These are phyloP conservation scores for Falco cherrug DNA, from an alignment of 2,797 vertebrate species.

Conservation along the genomic window DNA sequence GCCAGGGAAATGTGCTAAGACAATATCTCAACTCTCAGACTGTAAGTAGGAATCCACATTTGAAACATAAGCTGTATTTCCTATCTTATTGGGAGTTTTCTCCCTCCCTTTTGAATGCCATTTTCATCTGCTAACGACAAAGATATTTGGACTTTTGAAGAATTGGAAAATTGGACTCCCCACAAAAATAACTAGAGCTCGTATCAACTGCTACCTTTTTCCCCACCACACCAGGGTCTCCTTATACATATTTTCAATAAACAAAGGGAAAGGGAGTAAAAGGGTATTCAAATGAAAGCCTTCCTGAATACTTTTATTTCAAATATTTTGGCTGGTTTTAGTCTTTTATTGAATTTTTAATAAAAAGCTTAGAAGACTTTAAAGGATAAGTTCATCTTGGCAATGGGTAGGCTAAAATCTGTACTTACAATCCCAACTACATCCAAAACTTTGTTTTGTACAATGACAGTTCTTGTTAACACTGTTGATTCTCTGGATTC, in stretches of 20 bases:
- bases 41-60: not conserved
- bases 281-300: constrained; percentile 35
- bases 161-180: not conserved
- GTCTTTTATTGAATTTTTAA: constrained; percentile 40
- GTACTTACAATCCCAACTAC: not conserved
- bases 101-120: not conserved
- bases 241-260: not conserved
- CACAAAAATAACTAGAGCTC: not conserved
- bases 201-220: not conserved
- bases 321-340: not conserved
- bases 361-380: constrained; percentile 35
- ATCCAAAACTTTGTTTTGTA: not conserved
- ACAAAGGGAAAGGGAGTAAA: constrained; percentile 3
- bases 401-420: constrained; percentile 1
- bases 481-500: not conserved
- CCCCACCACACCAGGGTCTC: not conserved
- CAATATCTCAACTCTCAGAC: not conserved
- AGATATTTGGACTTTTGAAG: not conserved
- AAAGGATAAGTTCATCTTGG: constrained; percentile 11
- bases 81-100: not conserved
- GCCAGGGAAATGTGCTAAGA: not conserved
- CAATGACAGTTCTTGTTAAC: not conserved
- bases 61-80: not conserved
- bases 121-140: not conserved
- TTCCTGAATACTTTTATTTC: constrained; percentile 16